Conservation (phyloP, 2,113 vertebrate species). For the Caranx melampygus region DNA sequence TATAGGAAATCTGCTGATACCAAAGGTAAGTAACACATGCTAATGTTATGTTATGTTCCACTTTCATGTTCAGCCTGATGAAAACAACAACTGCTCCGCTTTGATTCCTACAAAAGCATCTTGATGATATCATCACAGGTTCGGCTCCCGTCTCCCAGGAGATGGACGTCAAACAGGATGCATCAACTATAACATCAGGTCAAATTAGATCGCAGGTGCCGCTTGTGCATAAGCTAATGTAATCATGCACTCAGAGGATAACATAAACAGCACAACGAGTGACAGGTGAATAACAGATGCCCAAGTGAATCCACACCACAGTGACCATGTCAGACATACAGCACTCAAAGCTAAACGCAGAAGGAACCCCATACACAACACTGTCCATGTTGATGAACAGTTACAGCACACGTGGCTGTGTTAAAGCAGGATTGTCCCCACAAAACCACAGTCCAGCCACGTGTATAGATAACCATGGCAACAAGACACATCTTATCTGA, state of each 20-base stretch:
- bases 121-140: constrained; percentile 59
- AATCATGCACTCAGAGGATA: constrained; percentile 19
- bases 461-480: constrained; percentile 25
- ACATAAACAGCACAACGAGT: constrained; percentile 2
- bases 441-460: constrained; percentile 6
- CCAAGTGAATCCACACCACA: constrained; percentile 1
- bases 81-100: constrained; percentile 43
- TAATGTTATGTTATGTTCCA: constrained; percentile 24
- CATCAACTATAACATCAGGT: constrained; percentile 54
- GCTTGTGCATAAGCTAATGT: constrained; percentile 39
- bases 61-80: constrained; percentile 55
- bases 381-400: background rate
- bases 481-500: constrained; percentile 29
- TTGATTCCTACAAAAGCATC: constrained; percentile 53
- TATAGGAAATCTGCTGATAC: constrained; percentile 11
- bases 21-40: constrained; percentile 18
- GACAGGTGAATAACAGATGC: constrained; percentile 4
- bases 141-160: constrained; percentile 47
- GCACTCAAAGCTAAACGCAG: background rate
- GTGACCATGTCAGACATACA: constrained; percentile 3
- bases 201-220: constrained; percentile 30
- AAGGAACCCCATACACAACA: background rate
- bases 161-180: constrained; percentile 36
- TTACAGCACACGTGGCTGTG: background rate
- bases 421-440: constrained; percentile 7